Conservation (phyloP, 2,797 vertebrate genomes). For the Ctenochaetus hawaiiensis region DNA sequence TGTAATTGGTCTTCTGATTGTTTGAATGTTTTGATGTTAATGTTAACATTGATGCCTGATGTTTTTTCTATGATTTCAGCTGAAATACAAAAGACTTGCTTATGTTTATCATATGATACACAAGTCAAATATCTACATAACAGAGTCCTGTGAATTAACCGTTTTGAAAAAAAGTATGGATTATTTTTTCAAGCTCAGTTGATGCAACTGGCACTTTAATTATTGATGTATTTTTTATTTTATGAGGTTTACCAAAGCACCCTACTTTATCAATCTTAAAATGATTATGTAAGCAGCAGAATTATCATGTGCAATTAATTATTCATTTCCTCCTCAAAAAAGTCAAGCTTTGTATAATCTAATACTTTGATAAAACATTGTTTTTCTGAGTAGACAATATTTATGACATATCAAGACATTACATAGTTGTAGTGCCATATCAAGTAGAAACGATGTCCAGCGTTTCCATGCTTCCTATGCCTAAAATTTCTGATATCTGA, state of each 20-base stretch:
- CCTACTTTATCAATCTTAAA: no score
- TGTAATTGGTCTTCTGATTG: neutral
- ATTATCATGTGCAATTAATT: no score
- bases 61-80: slow-evolving; percentile 3
- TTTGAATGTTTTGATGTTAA: slow-evolving; percentile 9
- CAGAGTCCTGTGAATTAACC: neutral
- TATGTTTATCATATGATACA: neutral
- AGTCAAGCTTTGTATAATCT: neutral
- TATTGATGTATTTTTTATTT: no score
- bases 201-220: neutral
- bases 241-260: neutral
- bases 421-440: neutral
- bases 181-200: slow-evolving; percentile 1
- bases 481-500: slow-evolving; percentile 3
- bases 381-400: neutral
- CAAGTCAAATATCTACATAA: neutral
- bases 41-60: neutral
- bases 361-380: neutral
- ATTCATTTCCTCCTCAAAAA: no score
- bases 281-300: no score
- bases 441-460: neutral
- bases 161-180: slow-evolving; percentile 4
- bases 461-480: neutral
- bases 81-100: neutral
- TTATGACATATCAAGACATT: neutral